Evolutionary conservation across 1,140 invertebrate genomes (phyloP).

Genomic region (Drosophila lowei): DNA sequence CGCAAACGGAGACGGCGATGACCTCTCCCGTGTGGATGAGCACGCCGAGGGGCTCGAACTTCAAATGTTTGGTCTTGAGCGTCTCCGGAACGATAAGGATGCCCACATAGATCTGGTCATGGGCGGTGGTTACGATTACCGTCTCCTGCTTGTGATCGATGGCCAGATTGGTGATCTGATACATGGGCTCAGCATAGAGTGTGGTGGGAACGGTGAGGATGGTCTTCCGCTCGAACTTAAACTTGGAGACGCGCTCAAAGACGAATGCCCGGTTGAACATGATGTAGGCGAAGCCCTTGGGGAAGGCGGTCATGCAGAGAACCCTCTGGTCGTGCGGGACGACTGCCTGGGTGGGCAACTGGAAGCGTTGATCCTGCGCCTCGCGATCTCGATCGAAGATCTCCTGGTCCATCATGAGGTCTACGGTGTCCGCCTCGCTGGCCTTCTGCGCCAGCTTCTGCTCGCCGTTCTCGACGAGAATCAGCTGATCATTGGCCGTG

Average conservation of each 20-base stretch:
- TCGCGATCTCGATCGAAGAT: conserved; percentile 67
- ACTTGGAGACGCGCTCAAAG: conserved; percentile 85
- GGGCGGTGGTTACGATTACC: conserved; percentile 85
- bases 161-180: conserved; percentile 84
- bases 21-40: conserved; percentile 92
- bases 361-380: conserved; percentile 48
- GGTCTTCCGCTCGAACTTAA: conserved; percentile 85
- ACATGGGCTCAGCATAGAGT: conserved; percentile 72
- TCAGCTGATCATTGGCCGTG: conserved; percentile 87
- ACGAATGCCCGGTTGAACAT: conserved; percentile 85
- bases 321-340: conserved; percentile 81
- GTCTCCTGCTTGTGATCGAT: conserved; percentile 84
- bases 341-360: conserved; percentile 33
- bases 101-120: conserved; percentile 86
- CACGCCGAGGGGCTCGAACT: conserved; percentile 86
- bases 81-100: conserved; percentile 84
- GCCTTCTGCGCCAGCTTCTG: conserved; percentile 86
- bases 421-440: conserved; percentile 83
- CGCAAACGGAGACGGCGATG: conserved; percentile 90
- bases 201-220: conserved; percentile 84
- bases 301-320: conserved; percentile 84
- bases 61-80: conserved; percentile 77
- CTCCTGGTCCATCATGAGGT: conserved; percentile 82
- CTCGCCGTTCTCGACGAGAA: conserved; percentile 90
- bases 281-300: conserved; percentile 85